Evolutionary conservation across 1,140 invertebrate species (phyloP).

Genomic region (Contarinia nasturtii): DNA sequence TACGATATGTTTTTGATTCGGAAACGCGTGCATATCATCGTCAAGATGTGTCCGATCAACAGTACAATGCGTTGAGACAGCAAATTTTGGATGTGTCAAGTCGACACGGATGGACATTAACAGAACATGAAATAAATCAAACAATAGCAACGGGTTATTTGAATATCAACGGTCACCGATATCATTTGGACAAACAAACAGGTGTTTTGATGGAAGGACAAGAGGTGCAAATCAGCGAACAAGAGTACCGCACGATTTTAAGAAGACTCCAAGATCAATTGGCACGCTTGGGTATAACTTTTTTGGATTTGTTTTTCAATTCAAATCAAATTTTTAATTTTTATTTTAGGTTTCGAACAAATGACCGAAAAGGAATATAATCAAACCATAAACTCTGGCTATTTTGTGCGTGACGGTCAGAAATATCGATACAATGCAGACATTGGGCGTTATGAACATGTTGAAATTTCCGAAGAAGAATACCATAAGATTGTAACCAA

Average conservation of each 20-base stretch:
- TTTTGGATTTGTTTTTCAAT: too few species aligned
- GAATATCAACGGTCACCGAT: neutral
- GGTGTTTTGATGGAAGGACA: neutral
- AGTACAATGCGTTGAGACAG: too few species aligned
- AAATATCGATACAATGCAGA: neutral
- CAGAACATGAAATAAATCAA: neutral
- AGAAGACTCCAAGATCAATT: neutral
- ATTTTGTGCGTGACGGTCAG: neutral
- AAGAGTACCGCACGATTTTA: neutral
- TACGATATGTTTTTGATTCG: neutral
- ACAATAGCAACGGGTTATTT: neutral
- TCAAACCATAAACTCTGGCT: neutral
- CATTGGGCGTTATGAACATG: neutral
- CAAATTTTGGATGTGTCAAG: too few species aligned
- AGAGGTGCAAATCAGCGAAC: neutral
- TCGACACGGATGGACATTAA: neutral
- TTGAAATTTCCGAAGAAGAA: neutral
- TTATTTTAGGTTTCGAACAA: neutral
- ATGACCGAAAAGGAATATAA: neutral
- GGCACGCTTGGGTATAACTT: neutral
- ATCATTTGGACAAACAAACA: neutral
- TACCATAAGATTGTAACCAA: neutral
- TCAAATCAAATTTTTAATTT: too few species aligned
- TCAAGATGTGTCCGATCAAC: too few species aligned
- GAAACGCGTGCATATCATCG: too few species aligned